These are phyloP conservation scores for Drosophila subobscura DNA, from an alignment of 1,140 invertebrate species.

Conservation along the genomic window DNA sequence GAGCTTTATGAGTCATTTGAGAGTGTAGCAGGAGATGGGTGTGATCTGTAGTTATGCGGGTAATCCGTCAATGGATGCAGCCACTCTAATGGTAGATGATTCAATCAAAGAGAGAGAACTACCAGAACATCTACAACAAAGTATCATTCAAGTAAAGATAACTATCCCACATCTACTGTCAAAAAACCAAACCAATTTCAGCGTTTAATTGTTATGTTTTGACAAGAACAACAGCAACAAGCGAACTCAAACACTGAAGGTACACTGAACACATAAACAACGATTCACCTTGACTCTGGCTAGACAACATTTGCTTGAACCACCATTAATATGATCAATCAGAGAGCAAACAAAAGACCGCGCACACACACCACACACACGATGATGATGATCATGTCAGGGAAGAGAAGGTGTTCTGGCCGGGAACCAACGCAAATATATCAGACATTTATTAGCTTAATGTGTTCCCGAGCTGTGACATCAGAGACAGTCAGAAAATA, in stretches of 20 bases:
- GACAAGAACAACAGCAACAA: too few species aligned
- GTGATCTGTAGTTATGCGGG: too few species aligned
- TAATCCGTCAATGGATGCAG: too few species aligned
- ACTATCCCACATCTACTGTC: too few species aligned
- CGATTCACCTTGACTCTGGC: conserved; percentile 18
- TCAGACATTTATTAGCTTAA: conserved; percentile 18
- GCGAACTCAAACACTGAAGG: background rate
- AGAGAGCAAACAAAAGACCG: conserved; percentile 21
- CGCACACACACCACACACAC: background rate
- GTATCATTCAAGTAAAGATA: too few species aligned
- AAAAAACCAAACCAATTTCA: too few species aligned
- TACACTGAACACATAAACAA: conserved; percentile 19
- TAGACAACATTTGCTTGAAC: background rate
- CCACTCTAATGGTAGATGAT: too few species aligned
- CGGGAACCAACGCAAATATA: conserved; percentile 33
- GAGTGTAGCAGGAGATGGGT: too few species aligned
- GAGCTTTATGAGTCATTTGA: too few species aligned
- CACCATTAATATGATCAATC: conserved; percentile 45
- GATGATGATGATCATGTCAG: conserved; percentile 24
- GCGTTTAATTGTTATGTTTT: too few species aligned
- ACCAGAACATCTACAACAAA: too few species aligned
- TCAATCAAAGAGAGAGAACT: too few species aligned
- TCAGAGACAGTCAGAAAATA: background rate
- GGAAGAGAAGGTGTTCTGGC: conserved; percentile 7
- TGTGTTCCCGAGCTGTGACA: conserved; percentile 1